phyloP scores from a whole-genome alignment of 2,888 invertebrate genomes.

The Drosophila prostipennis region DNA sequence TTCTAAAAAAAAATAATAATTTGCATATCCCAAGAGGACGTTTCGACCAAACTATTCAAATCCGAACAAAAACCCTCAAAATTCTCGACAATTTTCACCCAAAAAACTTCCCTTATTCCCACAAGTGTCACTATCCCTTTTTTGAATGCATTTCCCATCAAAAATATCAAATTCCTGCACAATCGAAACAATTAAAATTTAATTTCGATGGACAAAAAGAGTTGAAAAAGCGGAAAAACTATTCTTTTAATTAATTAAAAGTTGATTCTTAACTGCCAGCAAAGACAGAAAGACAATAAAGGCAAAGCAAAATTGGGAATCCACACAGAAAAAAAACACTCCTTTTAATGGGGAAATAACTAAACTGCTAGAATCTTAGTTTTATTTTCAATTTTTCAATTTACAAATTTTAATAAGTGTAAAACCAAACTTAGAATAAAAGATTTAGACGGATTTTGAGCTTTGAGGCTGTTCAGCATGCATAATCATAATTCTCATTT shows the following conservation, averaged over 20 bases:
- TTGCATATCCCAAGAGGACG: slow-evolving; percentile 18
- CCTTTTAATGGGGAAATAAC: neutral
- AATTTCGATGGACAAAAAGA: slow-evolving; percentile 31
- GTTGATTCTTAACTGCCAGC: slow-evolving; percentile 44
- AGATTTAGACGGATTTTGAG: neutral
- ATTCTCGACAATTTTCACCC: neutral
- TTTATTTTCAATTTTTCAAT: too few species aligned
- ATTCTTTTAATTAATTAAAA: slow-evolving; percentile 56
- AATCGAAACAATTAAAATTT: slow-evolving; percentile 39
- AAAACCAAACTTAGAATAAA: neutral
- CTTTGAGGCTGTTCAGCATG: too few species aligned
- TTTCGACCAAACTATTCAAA: slow-evolving; percentile 1
- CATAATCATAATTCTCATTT: neutral
- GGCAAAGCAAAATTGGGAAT: slow-evolving; percentile 46
- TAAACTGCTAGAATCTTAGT: neutral
- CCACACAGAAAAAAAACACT: neutral
- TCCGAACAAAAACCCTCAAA: slow-evolving; percentile 19
- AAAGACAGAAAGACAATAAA: slow-evolving; percentile 23
- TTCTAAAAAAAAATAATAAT: neutral
- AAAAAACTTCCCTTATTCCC: slow-evolving; percentile 45
- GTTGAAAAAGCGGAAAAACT: slow-evolving; percentile 16
- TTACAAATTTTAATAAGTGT: neutral
- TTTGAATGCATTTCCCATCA: slow-evolving; percentile 18
- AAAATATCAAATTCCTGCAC: slow-evolving; percentile 56
- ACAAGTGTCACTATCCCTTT: slow-evolving; percentile 45